Base-by-base conservation (phyloP, 2,113 vertebrate species). In the Lampris megalopsis region DNA sequence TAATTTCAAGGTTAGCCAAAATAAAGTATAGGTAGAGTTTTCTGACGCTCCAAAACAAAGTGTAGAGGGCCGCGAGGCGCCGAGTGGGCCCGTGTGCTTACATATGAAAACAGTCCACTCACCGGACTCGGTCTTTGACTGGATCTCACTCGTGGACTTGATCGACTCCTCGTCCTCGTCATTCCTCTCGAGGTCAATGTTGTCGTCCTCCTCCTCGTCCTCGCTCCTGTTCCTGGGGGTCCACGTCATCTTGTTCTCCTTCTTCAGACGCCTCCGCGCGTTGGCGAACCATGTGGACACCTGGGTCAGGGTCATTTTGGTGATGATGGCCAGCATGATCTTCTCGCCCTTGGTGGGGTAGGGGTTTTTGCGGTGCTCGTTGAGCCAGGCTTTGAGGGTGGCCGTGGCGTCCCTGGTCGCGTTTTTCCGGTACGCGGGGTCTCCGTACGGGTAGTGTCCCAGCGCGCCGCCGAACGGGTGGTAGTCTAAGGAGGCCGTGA, bases 321-420 rank as follows among this genome's bases (percentile, higher is more conserved):
- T 98, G 94, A 99, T 96, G 93, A 99, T 99, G 93, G 97, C 97
- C 90, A 99, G 88, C 97, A 99, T 98, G 92, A 99, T 98, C 84
- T 99, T 99, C 92, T 99, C 97, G 0, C 97, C 97, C 85, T 98
- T 98, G 83, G 97, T 98, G 74, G 97, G 97, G 71, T 99, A 99
- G 1, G 97, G 97, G 89, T 99, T 99, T 88, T 97, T 99, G 8
- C 97, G 92, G 93, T 97, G 96, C 80, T 97, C 96, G 24, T 85
- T 94, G 9, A 97, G 94, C 96, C 96, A 97, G 90, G 96, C 95
- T 91, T 96, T 96, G 73, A 96, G 95, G 0, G 95, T 96, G 10
- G 95, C 95, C 1, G 97, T 98, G 81, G 96, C 96, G 63, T 98
- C 97, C 80, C 97, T 89, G 0, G 96, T 98, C 78, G 97, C 96